Evolutionary conservation across 2,113 vertebrate genomes (phyloP).

Genomic region (Nothobranchius kuhntae): DNA sequence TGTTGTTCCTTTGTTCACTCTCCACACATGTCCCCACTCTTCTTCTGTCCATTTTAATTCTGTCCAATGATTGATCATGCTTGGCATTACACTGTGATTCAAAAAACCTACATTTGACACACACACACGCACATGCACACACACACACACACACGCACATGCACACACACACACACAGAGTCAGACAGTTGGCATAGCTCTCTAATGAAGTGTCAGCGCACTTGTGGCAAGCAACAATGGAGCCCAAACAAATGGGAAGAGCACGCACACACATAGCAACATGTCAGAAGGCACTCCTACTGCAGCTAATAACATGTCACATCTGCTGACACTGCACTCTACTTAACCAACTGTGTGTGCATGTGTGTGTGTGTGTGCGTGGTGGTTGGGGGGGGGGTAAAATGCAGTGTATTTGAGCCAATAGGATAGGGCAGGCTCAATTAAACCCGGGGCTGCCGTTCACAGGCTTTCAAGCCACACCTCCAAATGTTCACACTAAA

Average conservation of each 20-base stretch:
- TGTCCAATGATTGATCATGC: slow-evolving; percentile 31
- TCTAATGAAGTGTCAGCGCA: slow-evolving; percentile 65
- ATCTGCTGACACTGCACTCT: slow-evolving; percentile 57
- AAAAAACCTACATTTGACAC: slow-evolving; percentile 9
- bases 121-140: background rate
- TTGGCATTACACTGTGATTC: slow-evolving; percentile 42
- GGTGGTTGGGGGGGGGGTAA: background rate
- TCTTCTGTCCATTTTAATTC: slow-evolving; percentile 47
- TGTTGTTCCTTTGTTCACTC: background rate
- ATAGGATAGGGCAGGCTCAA: no score
- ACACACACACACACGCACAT: background rate
- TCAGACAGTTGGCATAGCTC: slow-evolving; percentile 3
- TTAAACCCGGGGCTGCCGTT: no score
- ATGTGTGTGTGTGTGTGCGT: background rate
- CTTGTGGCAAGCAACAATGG: slow-evolving; percentile 42
- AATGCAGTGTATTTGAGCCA: slow-evolving; percentile 3
- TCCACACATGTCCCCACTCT: background rate
- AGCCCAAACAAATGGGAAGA: slow-evolving; percentile 44
- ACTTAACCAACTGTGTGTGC: slow-evolving; percentile 41
- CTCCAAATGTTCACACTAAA: no score
- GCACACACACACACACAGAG: background rate
- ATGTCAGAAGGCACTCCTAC: slow-evolving; percentile 53
- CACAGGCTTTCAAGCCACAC: no score
- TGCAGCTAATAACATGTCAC: slow-evolving; percentile 65
- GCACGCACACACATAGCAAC: slow-evolving; percentile 13